Evolutionary conservation across 2,888 invertebrate species (phyloP).

Genomic region (Lasioglossum calceatum): DNA sequence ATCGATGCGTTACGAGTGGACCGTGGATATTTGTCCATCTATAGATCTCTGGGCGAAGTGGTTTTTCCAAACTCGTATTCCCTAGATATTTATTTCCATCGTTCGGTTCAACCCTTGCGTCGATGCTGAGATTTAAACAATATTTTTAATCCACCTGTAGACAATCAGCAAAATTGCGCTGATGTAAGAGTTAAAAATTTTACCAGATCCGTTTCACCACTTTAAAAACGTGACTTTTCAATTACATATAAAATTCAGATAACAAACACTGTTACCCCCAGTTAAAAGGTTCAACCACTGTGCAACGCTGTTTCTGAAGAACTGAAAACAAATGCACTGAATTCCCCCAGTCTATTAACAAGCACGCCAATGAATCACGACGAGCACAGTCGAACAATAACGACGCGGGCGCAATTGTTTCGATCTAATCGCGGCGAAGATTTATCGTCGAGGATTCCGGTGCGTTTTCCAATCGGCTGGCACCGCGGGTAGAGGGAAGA

Average conservation of each 20-base stretch:
- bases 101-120: background rate
- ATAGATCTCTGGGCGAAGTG: background rate
- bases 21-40: background rate
- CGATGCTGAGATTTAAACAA: background rate
- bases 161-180: background rate
- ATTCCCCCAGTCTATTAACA: background rate
- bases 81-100: background rate
- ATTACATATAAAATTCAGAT: background rate
- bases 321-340: background rate
- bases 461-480: background rate
- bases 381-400: background rate
- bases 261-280: background rate
- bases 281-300: background rate
- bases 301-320: background rate
- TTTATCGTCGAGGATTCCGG: conserved; percentile 8
- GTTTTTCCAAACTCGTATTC: background rate
- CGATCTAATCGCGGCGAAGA: conserved; percentile 17
- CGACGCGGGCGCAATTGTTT: conserved; percentile 24
- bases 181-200: background rate
- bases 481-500: background rate
- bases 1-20: background rate
- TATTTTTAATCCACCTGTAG: background rate
- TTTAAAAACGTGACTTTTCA: background rate
- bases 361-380: background rate
- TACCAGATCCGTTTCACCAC: background rate